Percentiles rank a stretch among this genome's conserved stretches.
Conservation (phyloP, 2,797 vertebrate species). For the Tympanoctomys barrerae region DNA sequence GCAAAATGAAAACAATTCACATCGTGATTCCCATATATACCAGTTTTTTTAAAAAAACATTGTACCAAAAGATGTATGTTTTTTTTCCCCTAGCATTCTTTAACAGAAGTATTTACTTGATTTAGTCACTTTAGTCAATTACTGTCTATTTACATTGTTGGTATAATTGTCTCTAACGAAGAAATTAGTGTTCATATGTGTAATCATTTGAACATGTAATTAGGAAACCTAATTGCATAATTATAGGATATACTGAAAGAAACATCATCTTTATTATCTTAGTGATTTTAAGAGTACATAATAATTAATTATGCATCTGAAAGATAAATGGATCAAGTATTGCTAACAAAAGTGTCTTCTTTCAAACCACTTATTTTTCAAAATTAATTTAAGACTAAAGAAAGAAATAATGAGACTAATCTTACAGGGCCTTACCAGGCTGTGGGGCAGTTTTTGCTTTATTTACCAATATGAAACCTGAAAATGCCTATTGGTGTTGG, state of each 20-base stretch:
- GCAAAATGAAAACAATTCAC: neutral
- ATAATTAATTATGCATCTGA: neutral
- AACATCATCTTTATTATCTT: conserved; percentile 82
- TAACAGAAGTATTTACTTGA: conserved; percentile 64
- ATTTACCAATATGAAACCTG: neutral
- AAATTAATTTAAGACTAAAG: conserved; percentile 14
- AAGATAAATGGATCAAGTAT: conserved; percentile 21
- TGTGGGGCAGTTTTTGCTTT: neutral
- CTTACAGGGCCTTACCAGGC: neutral
- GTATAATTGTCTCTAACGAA: conserved; percentile 83
- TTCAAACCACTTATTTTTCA: conserved; percentile 15
- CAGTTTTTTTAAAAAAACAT: neutral
- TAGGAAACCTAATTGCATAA: conserved; percentile 82
- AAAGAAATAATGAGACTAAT: conserved; percentile 3
- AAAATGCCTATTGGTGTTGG: neutral
- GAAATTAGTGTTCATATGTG: conserved; percentile 84
- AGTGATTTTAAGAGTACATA: conserved; percentile 65
- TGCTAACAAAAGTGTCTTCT: neutral
- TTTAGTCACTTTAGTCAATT: conserved; percentile 81
- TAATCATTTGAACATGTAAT: conserved; percentile 87
- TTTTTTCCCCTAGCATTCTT: conserved; percentile 42
- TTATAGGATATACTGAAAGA: conserved; percentile 79
- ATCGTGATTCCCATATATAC: neutral
- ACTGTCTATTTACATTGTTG: conserved; percentile 80
- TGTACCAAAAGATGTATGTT: neutral